Evolutionary conservation across 2,797 vertebrate genomes (phyloP).

Genomic region (Enteromius viviparus): DNA sequence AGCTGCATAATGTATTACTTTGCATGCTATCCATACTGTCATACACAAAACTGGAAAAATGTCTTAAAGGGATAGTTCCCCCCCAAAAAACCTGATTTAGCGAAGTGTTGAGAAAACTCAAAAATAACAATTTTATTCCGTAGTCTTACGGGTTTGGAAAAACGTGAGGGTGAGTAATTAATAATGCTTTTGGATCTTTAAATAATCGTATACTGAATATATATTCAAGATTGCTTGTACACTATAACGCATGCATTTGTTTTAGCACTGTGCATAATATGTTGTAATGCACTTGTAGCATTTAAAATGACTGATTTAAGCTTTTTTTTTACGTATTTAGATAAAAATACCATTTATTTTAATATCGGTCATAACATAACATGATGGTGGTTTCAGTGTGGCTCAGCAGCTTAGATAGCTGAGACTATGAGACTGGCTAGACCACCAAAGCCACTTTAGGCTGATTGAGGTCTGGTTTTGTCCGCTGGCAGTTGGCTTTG

Average conservation of each 20-base stretch:
- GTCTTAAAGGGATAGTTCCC: not conserved
- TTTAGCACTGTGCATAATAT: too few species aligned
- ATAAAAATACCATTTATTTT: not conserved
- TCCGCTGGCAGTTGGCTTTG: not conserved
- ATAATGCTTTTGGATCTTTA: not conserved
- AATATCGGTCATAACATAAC: not conserved
- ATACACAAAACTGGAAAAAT: not conserved
- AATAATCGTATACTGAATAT: not conserved
- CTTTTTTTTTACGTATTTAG: not conserved
- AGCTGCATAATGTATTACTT: not conserved
- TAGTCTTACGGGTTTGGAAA: not conserved
- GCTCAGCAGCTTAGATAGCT: not conserved
- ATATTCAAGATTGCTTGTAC: not conserved
- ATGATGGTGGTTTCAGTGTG: not conserved
- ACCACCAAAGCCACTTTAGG: not conserved
- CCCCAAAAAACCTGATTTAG: not conserved
- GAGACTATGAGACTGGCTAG: not conserved
- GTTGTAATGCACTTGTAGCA: not conserved
- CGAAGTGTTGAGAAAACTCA: not conserved
- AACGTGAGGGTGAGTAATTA: not conserved
- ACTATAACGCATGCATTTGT: not conserved
- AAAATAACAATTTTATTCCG: too few species aligned
- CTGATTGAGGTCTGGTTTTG: not conserved
- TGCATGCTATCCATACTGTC: not conserved
- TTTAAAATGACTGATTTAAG: not conserved